Conservation (phyloP, 1,140 invertebrate species). For the Drosophila varians region DNA sequence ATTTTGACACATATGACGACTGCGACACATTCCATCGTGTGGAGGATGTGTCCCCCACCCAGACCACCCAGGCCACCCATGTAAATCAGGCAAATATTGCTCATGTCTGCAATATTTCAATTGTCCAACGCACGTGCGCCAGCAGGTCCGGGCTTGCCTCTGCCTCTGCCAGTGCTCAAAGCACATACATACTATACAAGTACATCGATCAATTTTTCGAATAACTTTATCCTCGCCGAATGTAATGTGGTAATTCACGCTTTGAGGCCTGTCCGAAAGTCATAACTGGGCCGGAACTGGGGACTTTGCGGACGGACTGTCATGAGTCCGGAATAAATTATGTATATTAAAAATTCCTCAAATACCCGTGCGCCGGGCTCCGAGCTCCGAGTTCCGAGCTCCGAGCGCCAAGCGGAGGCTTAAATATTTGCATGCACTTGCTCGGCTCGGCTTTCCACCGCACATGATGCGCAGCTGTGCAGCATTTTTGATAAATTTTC, state of each 20-base stretch:
- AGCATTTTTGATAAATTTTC: constrained; percentile 74
- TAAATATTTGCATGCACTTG: constrained; percentile 74
- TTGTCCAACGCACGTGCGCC: constrained; percentile 50
- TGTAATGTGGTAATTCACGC: constrained; percentile 6
- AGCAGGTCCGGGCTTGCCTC: not conserved
- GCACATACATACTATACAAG: not conserved
- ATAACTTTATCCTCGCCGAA: not conserved
- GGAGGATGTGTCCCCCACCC: not conserved
- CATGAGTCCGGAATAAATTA: constrained; percentile 55
- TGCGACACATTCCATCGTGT: constrained; percentile 9
- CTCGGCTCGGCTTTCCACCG: constrained; percentile 31
- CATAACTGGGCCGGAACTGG: not conserved
- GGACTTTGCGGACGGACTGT: not conserved
- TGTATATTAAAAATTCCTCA: constrained; percentile 79
- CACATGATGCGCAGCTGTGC: constrained; percentile 26
- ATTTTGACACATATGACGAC: constrained; percentile 71
- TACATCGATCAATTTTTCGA: not conserved
- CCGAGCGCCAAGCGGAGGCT: constrained; percentile 17
- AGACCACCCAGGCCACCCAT: not conserved
- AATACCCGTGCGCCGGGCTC: constrained; percentile 51
- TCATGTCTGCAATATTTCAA: constrained; percentile 55
- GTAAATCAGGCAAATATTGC: constrained; percentile 25
- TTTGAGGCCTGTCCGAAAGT: not conserved
- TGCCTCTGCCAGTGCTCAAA: too few species aligned
- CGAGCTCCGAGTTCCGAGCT: too few species aligned